Base-by-base conservation (phyloP, 2,888 invertebrate genomes). In the Rhamnusium bicolor region DNA sequence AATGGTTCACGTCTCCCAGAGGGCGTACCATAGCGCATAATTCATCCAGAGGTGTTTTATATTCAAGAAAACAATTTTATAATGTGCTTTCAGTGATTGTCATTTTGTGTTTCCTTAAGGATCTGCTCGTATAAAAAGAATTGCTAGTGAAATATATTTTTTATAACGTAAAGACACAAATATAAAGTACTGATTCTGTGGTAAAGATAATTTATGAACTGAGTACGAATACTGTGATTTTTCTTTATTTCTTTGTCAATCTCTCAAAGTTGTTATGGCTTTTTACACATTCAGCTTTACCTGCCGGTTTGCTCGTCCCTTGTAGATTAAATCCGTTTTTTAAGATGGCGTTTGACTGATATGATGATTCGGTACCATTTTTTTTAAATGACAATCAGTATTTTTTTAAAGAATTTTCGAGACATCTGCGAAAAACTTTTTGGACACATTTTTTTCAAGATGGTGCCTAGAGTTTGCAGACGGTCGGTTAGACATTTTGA, bases 1-100 rank as follows among this genome's bases (percentile, higher is more conserved):
- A 90, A 80, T 91, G 91, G 88, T 89, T 89, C 80, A 90, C 90
- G 0, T 87, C 87, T 3, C 84, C 85, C 27, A 86, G 83, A 62
- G 88, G 87, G 0, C 77, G 81, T 53, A 76, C 78, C 21, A 69
- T 83, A 10, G 74, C 83, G 21, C 79, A 79, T 10, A 80, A 74
- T 56, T 65, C 65, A 2, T 58, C 16, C 10, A 0, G 1, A 8
- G 18, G 27, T 8, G 32, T 32, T 16, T 14, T 18, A 6, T 32
- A 18, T 16, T 14, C 14, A 4, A 32, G 58, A 18, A 58, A 24
- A 58, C 58, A 58, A 32, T 58, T 58, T 58, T 24, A 8, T 6
- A 18, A 16, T 27, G 63, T 51, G 27, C 49, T 63, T 12, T 12
- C 29, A 29, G 5, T 29, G 51, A 14, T 51, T 12, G 65, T n/a